phyloP scores from a whole-genome alignment of 92 coral and sea anemone genomes.

The Epizoanthus illoricatus region DNA sequence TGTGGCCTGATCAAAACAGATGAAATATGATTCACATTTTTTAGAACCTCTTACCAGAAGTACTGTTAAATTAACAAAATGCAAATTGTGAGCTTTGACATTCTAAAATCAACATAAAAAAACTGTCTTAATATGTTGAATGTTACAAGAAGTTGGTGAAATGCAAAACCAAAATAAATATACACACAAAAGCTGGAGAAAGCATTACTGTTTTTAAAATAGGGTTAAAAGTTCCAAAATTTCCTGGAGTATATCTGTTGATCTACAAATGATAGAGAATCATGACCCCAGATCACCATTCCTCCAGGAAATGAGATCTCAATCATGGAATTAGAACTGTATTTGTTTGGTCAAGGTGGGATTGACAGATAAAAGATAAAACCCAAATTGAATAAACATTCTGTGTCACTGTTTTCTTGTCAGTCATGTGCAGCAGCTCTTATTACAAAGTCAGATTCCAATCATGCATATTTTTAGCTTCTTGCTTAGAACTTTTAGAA shows the following conservation, averaged over 20 bases:
- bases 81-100: slow-evolving; percentile 22
- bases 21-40: background rate
- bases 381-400: background rate
- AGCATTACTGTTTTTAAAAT: no score
- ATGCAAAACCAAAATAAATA: no score
- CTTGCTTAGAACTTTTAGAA: no score
- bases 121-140: background rate
- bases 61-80: background rate
- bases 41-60: background rate
- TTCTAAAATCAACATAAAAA: slow-evolving; percentile 8
- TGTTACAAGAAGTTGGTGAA: no score
- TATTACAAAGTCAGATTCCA: slow-evolving; percentile 24
- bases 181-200: no score
- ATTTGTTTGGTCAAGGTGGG: slow-evolving; percentile 42
- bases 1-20: background rate
- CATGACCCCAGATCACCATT: background rate
- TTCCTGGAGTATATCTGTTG: background rate
- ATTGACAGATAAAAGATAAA: slow-evolving; percentile 12
- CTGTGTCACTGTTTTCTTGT: background rate
- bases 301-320: slow-evolving; percentile 17
- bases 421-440: background rate
- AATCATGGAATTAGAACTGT: slow-evolving; percentile 1
- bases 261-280: background rate
- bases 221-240: no score
- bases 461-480: background rate